Base-by-base conservation (phyloP, 2,797 vertebrate species). In the Microtus agrestis region DNA sequence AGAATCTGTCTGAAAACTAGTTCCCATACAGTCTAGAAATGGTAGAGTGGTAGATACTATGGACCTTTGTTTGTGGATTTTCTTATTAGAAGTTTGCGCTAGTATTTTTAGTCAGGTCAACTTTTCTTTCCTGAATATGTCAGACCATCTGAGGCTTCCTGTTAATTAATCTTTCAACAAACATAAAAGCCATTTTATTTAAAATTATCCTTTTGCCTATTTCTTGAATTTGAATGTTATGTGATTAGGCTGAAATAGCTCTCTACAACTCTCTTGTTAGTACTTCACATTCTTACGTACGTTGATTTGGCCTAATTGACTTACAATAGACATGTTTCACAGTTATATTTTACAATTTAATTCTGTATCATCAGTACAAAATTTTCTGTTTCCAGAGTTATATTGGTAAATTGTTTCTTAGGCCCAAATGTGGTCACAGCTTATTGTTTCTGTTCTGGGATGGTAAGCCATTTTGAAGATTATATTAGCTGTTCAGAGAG, bases 141-240 rank as follows among this genome's bases (percentile, higher is more conserved):
- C 81, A 46, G 9, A 31, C 10, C 27, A 65, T 27, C 9, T 0
- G 40, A 65, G n/a, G 15, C 29, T 46, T 63, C 40, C 15, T 1
- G 2, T 10, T 31, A 63, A 84, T 43, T 31, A 31, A 65, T 43
- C 59, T 31, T 84, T 82, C 25, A 43, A 19, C 56, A 82, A 6
- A 74, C 40, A 48, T 3, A 25, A 91, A 87, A 81, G 0, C 2
- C 17, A 56, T 31, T 84, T 71, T 71, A 43, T 11, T 14, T 56
- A 87, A 63, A 14, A 43, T 27, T 89, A 46, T 12, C 1, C 25
- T 31, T 5, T 87, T 88, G 11, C 6, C 19, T 69, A 63, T 46
- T 25, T 87, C 43, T 63, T 82, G 51, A 87, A 77, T 21, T 46
- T 94, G 34, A 43, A 96, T 94, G 59, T 77, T 71, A 65, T 74